Conservation (phyloP, 2,888 invertebrate species). For the Drosophila differens region DNA sequence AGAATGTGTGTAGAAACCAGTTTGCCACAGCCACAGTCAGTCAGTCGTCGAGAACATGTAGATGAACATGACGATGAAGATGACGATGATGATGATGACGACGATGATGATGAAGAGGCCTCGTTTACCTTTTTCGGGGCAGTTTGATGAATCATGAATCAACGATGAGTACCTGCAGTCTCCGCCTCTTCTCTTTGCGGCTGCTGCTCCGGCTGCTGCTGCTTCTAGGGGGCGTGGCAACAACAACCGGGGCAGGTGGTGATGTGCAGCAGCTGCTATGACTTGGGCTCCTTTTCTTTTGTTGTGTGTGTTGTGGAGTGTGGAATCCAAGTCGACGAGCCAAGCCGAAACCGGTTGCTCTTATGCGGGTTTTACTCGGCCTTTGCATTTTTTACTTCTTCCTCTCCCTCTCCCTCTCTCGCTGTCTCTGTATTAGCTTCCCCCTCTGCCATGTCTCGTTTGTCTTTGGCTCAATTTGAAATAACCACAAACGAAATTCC, state of each 20-base stretch:
- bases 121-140: conserved; percentile 38
- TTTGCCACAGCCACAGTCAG: conserved; percentile 5
- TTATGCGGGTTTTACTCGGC: conserved; percentile 44
- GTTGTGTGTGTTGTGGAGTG: neutral
- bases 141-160: conserved; percentile 69
- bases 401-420: neutral
- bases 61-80: neutral
- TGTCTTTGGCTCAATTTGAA: conserved; percentile 21
- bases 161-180: conserved; percentile 56
- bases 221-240: conserved; percentile 32
- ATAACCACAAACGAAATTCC: conserved; percentile 37
- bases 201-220: neutral
- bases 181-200: neutral
- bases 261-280: conserved; percentile 40
- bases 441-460: neutral
- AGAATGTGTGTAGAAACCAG: neutral
- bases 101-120: conserved; percentile 4
- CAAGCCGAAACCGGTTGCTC: conserved; percentile 30
- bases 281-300: conserved; percentile 29
- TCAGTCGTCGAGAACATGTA: neutral
- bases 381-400: conserved; percentile 10
- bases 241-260: conserved; percentile 58
- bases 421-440: neutral
- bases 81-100: neutral
- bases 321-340: conserved; percentile 26